Percentiles rank a stretch among this genome's conserved stretches.
These are phyloP conservation scores for Phrynosoma platyrhinos DNA, from an alignment of 2,113 vertebrate species.

Conservation along the genomic window DNA sequence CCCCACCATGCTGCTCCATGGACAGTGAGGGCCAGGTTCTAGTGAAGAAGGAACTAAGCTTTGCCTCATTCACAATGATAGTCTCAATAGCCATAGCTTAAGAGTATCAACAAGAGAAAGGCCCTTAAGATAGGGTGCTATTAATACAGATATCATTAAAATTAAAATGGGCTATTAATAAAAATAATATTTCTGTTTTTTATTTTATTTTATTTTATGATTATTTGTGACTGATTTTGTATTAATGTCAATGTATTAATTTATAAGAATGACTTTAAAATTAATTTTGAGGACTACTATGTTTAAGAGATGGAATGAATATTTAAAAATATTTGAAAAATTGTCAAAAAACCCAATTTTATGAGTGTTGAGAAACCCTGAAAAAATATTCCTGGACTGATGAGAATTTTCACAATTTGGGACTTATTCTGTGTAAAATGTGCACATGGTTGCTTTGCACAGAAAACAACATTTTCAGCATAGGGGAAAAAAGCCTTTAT, in stretches of 20 bases:
- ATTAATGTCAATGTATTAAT: neutral
- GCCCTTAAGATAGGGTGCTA: neutral
- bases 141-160: neutral
- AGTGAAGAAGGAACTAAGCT: neutral
- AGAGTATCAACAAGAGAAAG: neutral
- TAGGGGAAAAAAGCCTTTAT: no score
- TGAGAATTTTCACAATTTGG: no score
- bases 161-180: neutral
- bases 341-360: no score
- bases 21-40: neutral
- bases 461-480: no score
- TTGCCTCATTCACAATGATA: neutral
- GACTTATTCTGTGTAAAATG: no score
- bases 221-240: neutral
- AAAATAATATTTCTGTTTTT: neutral
- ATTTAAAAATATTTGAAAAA: no score
- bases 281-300: neutral
- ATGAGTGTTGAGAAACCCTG: no score
- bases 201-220: neutral
- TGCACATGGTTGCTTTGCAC: no score
- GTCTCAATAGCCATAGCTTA: neutral
- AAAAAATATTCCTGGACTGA: no score
- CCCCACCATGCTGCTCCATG: neutral
- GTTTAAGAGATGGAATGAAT: no score
- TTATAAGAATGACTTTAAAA: neutral